These are phyloP conservation scores for Tethea ocularis DNA, from an alignment of 2,888 invertebrate species.

Conservation along the genomic window DNA sequence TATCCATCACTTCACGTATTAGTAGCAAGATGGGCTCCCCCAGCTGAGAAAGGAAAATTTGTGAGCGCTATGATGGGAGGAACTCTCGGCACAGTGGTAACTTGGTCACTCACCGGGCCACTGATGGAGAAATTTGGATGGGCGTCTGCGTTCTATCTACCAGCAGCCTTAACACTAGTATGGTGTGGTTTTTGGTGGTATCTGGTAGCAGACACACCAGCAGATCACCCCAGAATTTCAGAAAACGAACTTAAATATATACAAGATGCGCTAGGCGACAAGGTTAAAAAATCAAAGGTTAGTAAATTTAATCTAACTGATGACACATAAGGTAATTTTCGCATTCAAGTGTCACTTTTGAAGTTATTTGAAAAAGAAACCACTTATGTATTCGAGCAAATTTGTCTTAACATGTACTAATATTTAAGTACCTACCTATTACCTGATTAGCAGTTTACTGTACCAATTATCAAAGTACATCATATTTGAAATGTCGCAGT, in stretches of 20 bases:
- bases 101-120: conserved; percentile 87
- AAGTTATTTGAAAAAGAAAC: conserved; percentile 14
- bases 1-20: conserved; percentile 86
- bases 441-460: conserved; percentile 5
- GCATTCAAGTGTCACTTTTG: conserved; percentile 38
- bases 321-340: conserved; percentile 25
- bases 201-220: conserved; percentile 86
- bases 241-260: conserved; percentile 86
- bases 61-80: conserved; percentile 89
- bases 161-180: conserved; percentile 80
- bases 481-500: not conserved
- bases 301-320: conserved; percentile 38
- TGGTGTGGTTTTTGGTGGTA: conserved; percentile 86
- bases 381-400: not conserved
- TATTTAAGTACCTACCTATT: conserved; percentile 6
- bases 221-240: conserved; percentile 85
- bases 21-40: conserved; percentile 89
- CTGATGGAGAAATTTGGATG: conserved; percentile 86
- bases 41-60: conserved; percentile 89
- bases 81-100: conserved; percentile 87
- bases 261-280: conserved; percentile 83
- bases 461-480: conserved; percentile 1
- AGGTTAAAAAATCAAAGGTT: conserved; percentile 83
- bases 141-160: conserved; percentile 87
- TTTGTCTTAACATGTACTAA: conserved; percentile 3